Base-by-base conservation (phyloP, 2,797 vertebrate genomes). In the Argya squamiceps region DNA sequence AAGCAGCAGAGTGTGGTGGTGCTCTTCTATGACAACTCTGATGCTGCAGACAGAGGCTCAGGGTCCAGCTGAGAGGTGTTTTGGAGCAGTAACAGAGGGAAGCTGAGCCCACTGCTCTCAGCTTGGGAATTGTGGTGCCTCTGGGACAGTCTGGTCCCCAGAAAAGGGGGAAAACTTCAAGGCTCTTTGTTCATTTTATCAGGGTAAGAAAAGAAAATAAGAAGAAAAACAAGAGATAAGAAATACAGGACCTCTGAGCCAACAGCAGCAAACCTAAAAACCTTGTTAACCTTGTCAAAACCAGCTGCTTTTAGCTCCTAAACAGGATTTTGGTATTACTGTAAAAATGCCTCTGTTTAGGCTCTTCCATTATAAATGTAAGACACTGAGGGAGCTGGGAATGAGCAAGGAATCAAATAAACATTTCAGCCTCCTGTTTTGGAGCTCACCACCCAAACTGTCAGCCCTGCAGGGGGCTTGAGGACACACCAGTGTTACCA, bases 51-150 rank as follows among this genome's bases (percentile, higher is more conserved):
- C 94, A 97, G 85, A 6, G 29, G 71, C 76, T 86, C 81, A 36
- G 62, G 41, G 44, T 89, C 95, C 93, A 94, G 86, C 84, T 63
- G 74, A 92, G 71, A 29, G 73, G 19, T 56, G 86, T 63, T 85
- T 49, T 78, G 80, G 96, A 78, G 77, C 44, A 93, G 81, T 37
- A 89, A 76, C 29, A 88, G 58, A 27, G 46, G 27, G 75, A 87
- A 86, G 44, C 39, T 78, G 94, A 95, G 52, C 50, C 46, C 69
- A 27, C 30, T 86, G 81, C 89, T 82, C 60, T 90, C 91, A 43
- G 4, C n/a, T 7, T 69, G 67, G 55, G 34, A 39, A 75, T 10
- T 52, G 36, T 36, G 60, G 19, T 62, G 64, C 52, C 56, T 74
- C 46, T 65, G 76, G 55, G 18, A 68, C 23, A 68, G 22, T 18